Base-by-base conservation (phyloP, 1,140 invertebrate genomes). In the Cyrtorhinus lividipennis region DNA sequence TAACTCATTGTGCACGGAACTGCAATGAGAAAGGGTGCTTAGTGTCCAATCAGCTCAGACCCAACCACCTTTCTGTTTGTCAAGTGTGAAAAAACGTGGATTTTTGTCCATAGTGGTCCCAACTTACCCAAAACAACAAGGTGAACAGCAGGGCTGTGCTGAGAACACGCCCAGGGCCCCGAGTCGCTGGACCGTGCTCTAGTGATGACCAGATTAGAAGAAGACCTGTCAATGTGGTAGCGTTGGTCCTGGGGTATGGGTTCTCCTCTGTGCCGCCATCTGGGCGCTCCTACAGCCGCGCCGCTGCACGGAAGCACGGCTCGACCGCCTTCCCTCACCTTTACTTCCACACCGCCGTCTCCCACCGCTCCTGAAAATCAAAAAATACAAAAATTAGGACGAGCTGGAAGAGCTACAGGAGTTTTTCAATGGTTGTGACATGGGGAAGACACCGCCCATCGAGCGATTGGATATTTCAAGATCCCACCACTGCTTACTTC, bases 111-210 rank as follows among this genome's bases (percentile, higher is more conserved):
- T n/a, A n/a, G n/a, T n/a, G n/a, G n/a, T n/a, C n/a, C n/a, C n/a
- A n/a, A n/a, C n/a, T 82, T 71, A 85, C 83, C 82, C 62, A 85
- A 76, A 61, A 85, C 82, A 38, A 83, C 77, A 62, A 85, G 75
- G 67, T 81, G 80, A 45, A 84, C 78, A 5, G 81, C 80, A 69
- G 77, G 77, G 26, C 80, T 80, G 59, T 81, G 81, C 5, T 83
- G 75, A 64, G 79, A 80, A 69, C 83, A 85, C 64, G 78, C 78
- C 83, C 83, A 85, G 66, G 79, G 77, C 59, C 83, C 83, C 65
- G 84, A 81, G 66, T 85, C 83, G 68, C 84, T 82, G 22, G 84
- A 73, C 67, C 82, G 75, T 12, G 83, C 81, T 70, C 82, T 84
- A 65, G 80, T 80, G 65, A 85, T 84, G 64, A 80, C 78, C 65